Base-by-base conservation (phyloP, 53 echinoderm and acorn worm species). In the Patiria pectinifera region DNA sequence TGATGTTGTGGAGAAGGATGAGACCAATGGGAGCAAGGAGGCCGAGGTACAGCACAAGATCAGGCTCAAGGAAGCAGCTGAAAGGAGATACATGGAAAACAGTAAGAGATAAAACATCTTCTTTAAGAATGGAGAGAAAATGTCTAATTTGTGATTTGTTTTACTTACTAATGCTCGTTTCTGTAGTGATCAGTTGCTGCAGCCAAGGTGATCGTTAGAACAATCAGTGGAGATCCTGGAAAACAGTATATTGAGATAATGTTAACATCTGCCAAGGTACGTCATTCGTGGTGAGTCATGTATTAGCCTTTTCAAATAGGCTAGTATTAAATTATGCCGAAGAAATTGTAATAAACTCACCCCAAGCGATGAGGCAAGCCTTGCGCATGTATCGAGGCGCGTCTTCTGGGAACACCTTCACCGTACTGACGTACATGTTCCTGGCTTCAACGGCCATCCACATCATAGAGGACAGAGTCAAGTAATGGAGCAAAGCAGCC, bases 381-480 rank as follows among this genome's bases (percentile, higher is more conserved):
- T 94, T 96, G 59, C 91, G 69, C 46, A 97, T 94, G 66, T 94
- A 97, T 19, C 78, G 71, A 16, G 77, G 89, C 8, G 90, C 83
- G 71, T 96, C 93, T 62, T 92, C 86, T 4, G 92, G 93, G 87
- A 97, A 96, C 4, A 97, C 93, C 14, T 91, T 89, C 26, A 97
- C 92, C 21, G 95, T 82, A 80, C 93, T 87, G 71, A 94, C 87
- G 82, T 97, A 97, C 87, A 97, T 94, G 80, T 97, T 95, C 74
- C 94, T 75, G 62, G 97, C 97, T 86, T 95, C 97, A 0, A 93
- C 95, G 16, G 75, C 95, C 97, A 96, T 96, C 97, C 95, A 95
- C 83, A 92, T 70, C 76, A 97, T 92, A 19, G 97, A 69, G 11
- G 95, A 78, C 21, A 97, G 87, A 45, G 94, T 93, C 89, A 97